Percentiles rank a stretch among this genome's conserved stretches.
Conservation (phyloP, 2,888 invertebrate species). For the Rotaria socialis region DNA sequence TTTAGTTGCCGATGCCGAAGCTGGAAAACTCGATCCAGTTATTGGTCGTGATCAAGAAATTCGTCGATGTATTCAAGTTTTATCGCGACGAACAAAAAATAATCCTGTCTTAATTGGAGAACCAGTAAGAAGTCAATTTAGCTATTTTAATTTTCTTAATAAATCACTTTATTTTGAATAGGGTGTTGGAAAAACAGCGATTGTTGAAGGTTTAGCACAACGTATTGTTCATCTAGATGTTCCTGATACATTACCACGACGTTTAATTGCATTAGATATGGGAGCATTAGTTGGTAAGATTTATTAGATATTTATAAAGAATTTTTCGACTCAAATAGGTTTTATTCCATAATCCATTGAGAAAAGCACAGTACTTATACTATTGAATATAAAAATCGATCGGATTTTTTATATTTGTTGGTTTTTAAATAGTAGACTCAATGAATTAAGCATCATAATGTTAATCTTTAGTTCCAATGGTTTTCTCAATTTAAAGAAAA, state of each 20-base stretch:
- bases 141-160: not conserved
- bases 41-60: slow-evolving; percentile 50
- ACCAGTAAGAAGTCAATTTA: slow-evolving; percentile 34
- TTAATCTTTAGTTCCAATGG: no score
- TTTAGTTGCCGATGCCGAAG: slow-evolving; percentile 44
- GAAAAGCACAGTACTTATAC: no score
- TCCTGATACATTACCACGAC: slow-evolving; percentile 27
- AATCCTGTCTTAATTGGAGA: slow-evolving; percentile 50
- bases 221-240: slow-evolving; percentile 34
- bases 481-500: no score
- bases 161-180: not conserved
- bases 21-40: slow-evolving; percentile 49
- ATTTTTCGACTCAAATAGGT: no score
- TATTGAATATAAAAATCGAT: no score
- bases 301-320: no score
- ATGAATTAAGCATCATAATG: no score
- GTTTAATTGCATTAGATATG: slow-evolving; percentile 34
- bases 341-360: no score
- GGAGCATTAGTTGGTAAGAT: slow-evolving; percentile 8
- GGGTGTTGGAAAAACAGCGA: slow-evolving; percentile 50
- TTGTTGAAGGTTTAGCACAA: slow-evolving; percentile 48
- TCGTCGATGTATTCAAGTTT: slow-evolving; percentile 47
- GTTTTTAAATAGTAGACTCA: no score
- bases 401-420: no score
- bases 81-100: slow-evolving; percentile 49